Evolutionary conservation across 1,140 invertebrate genomes (phyloP).

Genomic region (Megalonaias nervosa): DNA sequence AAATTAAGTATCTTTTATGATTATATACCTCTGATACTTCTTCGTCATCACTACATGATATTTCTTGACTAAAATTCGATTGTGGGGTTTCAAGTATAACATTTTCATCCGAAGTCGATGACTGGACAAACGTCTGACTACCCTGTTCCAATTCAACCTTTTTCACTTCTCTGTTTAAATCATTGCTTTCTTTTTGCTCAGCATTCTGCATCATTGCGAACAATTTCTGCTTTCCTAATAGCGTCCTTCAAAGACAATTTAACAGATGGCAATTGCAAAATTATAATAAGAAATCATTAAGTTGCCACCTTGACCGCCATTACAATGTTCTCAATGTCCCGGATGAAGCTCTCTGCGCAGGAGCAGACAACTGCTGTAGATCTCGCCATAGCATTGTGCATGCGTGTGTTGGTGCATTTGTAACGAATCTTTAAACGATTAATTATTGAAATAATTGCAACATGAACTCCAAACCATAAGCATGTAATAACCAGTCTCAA

Average conservation of each 20-base stretch:
- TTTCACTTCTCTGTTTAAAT: slow-evolving; percentile 77
- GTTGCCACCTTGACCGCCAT: slow-evolving; percentile 71
- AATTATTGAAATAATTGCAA: too few relatives aligned
- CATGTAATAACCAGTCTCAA: too few relatives aligned
- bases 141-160: slow-evolving; percentile 64
- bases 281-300: slow-evolving; percentile 41
- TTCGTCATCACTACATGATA: slow-evolving; percentile 93
- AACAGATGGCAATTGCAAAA: slow-evolving; percentile 13
- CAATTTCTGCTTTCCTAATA: slow-evolving; percentile 17
- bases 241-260: slow-evolving; percentile 26
- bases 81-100: slow-evolving; percentile 82
- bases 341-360: slow-evolving; percentile 64
- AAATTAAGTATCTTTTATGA: neutral
- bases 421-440: too few relatives aligned
- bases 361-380: slow-evolving; percentile 45
- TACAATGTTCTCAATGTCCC: slow-evolving; percentile 65
- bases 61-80: slow-evolving; percentile 88
- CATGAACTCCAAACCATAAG: too few relatives aligned
- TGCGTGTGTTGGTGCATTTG: too few relatives aligned
- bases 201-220: slow-evolving; percentile 87
- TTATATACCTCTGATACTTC: slow-evolving; percentile 88
- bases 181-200: slow-evolving; percentile 81
- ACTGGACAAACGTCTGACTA: slow-evolving; percentile 52
- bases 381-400: too few relatives aligned
- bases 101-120: slow-evolving; percentile 60